Conservation (phyloP, 2,113 vertebrate genomes). For the Colossoma macropomum region DNA sequence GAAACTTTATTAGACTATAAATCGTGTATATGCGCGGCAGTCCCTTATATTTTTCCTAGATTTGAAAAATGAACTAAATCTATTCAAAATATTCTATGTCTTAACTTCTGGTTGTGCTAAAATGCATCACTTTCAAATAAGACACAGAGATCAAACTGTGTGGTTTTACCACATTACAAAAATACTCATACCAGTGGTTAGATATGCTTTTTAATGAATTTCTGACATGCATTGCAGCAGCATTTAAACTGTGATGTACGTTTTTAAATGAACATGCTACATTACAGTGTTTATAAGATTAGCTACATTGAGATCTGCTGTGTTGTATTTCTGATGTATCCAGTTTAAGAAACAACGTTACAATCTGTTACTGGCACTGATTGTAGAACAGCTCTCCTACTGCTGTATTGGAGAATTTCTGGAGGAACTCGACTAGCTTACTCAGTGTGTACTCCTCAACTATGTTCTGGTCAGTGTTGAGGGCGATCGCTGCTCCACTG, state of each 20-base stretch:
- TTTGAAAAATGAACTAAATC: too few species aligned
- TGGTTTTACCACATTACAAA: neutral
- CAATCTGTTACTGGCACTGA: slow-evolving; percentile 63
- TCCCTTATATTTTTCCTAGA: too few species aligned
- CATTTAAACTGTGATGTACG: neutral
- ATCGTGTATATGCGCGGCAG: too few species aligned
- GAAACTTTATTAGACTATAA: too few species aligned
- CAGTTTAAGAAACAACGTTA: neutral
- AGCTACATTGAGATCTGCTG: neutral
- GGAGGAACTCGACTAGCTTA: slow-evolving; percentile 65
- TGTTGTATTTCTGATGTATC: neutral
- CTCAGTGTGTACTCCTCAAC: slow-evolving; percentile 67
- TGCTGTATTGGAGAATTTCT: slow-evolving; percentile 67
- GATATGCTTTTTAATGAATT: neutral
- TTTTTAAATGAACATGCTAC: neutral
- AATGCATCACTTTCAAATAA: too few species aligned
- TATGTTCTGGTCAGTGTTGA: slow-evolving; percentile 71
- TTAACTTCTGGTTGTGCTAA: too few species aligned
- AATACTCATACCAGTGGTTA: neutral
- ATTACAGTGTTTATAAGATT: neutral
- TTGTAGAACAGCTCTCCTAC: slow-evolving; percentile 72
- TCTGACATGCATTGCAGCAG: neutral
- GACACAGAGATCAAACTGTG: too few species aligned
- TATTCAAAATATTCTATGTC: too few species aligned
- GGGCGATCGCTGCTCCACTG: slow-evolving; percentile 67